Evolutionary conservation across 2,888 invertebrate genomes (phyloP), one percentile per base, ranked within the genome.

Genomic region (Drosophila koepferae): DNA sequence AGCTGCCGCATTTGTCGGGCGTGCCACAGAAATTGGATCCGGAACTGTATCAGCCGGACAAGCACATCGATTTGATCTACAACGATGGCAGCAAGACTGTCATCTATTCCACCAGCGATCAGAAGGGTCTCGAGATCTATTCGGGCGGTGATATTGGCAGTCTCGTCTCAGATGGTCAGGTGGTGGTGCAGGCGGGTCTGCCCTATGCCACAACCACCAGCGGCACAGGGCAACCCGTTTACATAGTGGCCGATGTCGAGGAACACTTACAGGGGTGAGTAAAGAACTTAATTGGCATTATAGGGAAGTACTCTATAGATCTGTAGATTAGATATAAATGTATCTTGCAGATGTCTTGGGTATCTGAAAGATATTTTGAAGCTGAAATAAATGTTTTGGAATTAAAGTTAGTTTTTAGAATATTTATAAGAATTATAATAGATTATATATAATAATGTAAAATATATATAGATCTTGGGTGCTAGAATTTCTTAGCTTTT

Each of bases 51-150:
- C 91, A 91, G 59, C 64, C 89, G 49, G 93, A 92, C 61, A 92
- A 92, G 60, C 96, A 96, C 82, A 96, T 97, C 92, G 97, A 97
- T 92, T 94, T 97, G 88, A 97, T 97, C 89, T 97, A 97, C 93
- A 96, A 97, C 91, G 97, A 97, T 89, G 97, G 97, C 54, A 96
- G 96, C 91, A 96, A 97, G 92, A 97, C 97, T 3, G 96, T 97
- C 71, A 97, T 97, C 92, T 97, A 97, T 89, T 97, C 97, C 60
- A 96, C 96, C 71, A 96, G 91, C 67, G 96, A 97, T 91, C 96
- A 96, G 91, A 96, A 97, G 92, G 95, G 96, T 53, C 95, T 97
- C 51, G 97, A 97, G 93, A 96, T 97, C 44, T 93, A 93, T 56
- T 92, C 93, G 16, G 92, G 92, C 64, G 90, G 92, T 59, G 93